Evolutionary conservation across 2,888 invertebrate genomes (phyloP), one percentile per base, ranked within the genome.

Genomic region (Melanostoma mellinum): DNA sequence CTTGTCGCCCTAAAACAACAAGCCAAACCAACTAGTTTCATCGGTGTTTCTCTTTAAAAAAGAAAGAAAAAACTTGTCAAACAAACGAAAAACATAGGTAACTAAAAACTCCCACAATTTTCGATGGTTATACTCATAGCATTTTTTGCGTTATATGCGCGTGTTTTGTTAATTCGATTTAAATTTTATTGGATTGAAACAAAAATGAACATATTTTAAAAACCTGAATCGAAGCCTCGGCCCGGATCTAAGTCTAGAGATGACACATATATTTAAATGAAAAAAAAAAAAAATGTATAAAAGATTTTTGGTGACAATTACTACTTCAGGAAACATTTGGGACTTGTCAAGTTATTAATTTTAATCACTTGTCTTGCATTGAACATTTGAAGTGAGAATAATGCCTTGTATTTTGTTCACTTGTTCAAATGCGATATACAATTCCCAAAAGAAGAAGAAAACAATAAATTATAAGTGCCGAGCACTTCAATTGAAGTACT

Each of bases 181-280:
- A 56, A 55, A 50, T 58, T 71, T 52, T 63, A 65, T 82, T 82
- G 65, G 73, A 78, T 61, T 82, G 63, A 69, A 10, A 33, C 1
- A 44, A 1, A 44, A 46, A 63, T 38, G 42, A 9, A 55, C 1
- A 55, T 32, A 42, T 56, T 30, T 20, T 20, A 46, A 9, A 63
- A 63, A 63, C 50, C 35, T 50, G 50, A 63, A 10, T 53, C 76
- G 48, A 67, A 68, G 68, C 63, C 61, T 69, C 36, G 63, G 73
- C 46, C 82, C 82, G 82, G 82, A 82, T 82, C 82, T 78, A 69
- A 78, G 42, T 69, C 30, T 42, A 36, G 20, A 52, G 68, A 74
- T 73, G 73, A 56, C 73, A 72, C 63, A 58, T 5, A 20, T 20
- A 20, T 20, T 20, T 20, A 20, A 20, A 20, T 20, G 20, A 20